phyloP scores from a whole-genome alignment of 2,113 vertebrate genomes.

The Megaleporinus macrocephalus region DNA sequence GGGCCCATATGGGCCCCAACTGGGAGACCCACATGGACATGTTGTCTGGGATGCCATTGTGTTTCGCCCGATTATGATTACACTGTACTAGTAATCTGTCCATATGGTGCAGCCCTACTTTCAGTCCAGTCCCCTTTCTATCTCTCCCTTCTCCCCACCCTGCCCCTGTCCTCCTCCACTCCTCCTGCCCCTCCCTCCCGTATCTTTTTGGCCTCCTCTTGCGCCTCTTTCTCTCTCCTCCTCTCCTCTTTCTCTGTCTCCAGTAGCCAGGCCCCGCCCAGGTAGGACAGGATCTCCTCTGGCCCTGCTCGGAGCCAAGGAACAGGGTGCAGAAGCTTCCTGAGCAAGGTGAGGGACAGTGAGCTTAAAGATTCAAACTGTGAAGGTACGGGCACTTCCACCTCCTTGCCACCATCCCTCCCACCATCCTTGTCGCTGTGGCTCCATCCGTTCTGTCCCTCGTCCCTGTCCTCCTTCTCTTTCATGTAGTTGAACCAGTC shows the following conservation, averaged over 20 bases:
- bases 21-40: no score
- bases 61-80: no score
- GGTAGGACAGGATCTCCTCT: constrained; percentile 81
- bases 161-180: constrained; percentile 65
- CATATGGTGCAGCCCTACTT: neutral
- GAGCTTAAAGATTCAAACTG: constrained; percentile 80
- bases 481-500: constrained; percentile 78
- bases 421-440: neutral
- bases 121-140: constrained; percentile 47
- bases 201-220: constrained; percentile 72
- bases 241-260: constrained; percentile 72
- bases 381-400: constrained; percentile 57
- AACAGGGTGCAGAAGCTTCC: constrained; percentile 81
- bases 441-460: neutral
- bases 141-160: constrained; percentile 75
- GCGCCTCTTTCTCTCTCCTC: constrained; percentile 70
- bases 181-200: constrained; percentile 63
- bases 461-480: constrained; percentile 47
- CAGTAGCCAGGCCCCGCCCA: constrained; percentile 77
- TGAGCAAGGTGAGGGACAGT: constrained; percentile 78
- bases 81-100: no score
- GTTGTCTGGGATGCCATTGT: no score
- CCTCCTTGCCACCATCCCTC: neutral
- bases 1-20: no score
- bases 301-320: constrained; percentile 79